Evolutionary conservation across 2,113 vertebrate genomes (phyloP), one percentile per base, ranked within the genome.

Genomic region (Passer domesticus): DNA sequence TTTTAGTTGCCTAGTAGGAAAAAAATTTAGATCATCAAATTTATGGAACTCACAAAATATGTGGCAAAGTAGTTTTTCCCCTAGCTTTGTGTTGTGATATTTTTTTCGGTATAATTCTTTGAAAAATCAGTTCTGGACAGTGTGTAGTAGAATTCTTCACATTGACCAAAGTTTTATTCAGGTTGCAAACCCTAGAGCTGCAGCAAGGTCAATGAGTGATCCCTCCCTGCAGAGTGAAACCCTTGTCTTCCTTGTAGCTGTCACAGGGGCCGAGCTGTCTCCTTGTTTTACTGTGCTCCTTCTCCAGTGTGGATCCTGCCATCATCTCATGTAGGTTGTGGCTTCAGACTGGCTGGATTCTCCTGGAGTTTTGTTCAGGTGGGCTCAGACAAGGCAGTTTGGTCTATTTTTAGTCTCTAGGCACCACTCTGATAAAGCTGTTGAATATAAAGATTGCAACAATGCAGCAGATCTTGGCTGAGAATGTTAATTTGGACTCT

Each of bases 1-100:
- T 66, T 90, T 88, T 62, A 58, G 19, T 60, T 78, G 18, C 37
- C n/a, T 20, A 0, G 33, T 72, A 47, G n/a, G 68, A 56, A 47
- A 56, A 56, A 60, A 75, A 4, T 18, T 24, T 41, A 82, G 18
- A 3, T 43, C 3, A 5, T 50, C 35, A 59, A 23, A 23, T 47
- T 70, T 46, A 88, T 79, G 86, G 95, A 97, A 97, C 70, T 95
- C 94, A 86, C 12, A 50, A 89, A 94, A 74, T 18, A 69, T 0
- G 4, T 78, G 68, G 55, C 92, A 84, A 91, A 95, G 44, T 56
- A 52, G 41, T 49, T 86, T 56, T 88, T 14, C 50, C 23, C 6
- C 31, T 64, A 37, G 63, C 31, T 86, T 90, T 75, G 56, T 74
- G 49, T 41, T 39, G 49, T 78, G 79, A 63, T 19, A 70, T 60